These are phyloP conservation scores for Harpegnathos saltator DNA, from an alignment of 1,140 invertebrate species.

Conservation along the genomic window DNA sequence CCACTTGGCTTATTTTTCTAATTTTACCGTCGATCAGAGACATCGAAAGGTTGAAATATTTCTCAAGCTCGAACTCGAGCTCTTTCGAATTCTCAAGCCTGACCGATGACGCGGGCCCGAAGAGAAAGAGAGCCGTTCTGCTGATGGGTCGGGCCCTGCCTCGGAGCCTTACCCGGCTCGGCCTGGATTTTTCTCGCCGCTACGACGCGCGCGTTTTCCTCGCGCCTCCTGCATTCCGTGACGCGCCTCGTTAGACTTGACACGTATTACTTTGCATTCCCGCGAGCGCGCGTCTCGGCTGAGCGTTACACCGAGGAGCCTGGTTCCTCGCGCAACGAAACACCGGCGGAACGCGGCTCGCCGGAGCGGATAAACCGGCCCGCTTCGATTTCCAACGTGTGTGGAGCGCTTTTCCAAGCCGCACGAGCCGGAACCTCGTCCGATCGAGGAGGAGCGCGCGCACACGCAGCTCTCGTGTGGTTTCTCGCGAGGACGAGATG, in stretches of 20 bases:
- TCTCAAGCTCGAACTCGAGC: too few relatives aligned
- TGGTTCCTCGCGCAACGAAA: neutral
- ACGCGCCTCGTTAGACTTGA: slow-evolving; percentile 82
- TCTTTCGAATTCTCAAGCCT: too few relatives aligned
- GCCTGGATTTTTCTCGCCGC: slow-evolving; percentile 35
- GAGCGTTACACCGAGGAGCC: too few relatives aligned
- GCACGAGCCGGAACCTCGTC: neutral
- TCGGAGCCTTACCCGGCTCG: neutral
- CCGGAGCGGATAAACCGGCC: slow-evolving; percentile 12
- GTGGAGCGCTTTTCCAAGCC: slow-evolving; percentile 30
- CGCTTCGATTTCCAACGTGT: slow-evolving; percentile 40
- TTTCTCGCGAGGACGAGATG: neutral
- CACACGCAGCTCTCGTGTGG: neutral
- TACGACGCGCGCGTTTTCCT: slow-evolving; percentile 67
- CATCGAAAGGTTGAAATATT: too few relatives aligned
- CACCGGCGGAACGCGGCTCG: neutral
- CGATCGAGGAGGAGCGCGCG: too few relatives aligned
- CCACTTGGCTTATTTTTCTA: too few relatives aligned
- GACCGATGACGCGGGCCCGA: too few relatives aligned
- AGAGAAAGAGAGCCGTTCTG: too few relatives aligned
- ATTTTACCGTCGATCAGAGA: too few relatives aligned
- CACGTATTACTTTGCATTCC: slow-evolving; percentile 81
- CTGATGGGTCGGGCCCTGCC: too few relatives aligned
- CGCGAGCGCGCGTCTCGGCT: slow-evolving; percentile 42
- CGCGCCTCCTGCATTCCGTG: slow-evolving; percentile 79